Conservation (phyloP, 2,888 invertebrate genomes). For the Microctonus hyperodae region DNA sequence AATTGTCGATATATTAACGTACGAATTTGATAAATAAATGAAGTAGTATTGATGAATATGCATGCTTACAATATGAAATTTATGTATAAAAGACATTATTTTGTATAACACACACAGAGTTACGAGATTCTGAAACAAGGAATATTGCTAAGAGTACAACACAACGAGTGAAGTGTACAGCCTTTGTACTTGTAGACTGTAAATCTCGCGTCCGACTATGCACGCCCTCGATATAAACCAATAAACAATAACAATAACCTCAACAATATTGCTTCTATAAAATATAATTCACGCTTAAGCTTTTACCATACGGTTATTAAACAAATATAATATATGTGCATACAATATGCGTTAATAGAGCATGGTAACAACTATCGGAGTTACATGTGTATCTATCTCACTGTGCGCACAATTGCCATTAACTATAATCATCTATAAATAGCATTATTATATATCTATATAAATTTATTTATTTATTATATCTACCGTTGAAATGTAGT, state of each 20-base stretch:
- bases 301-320: slow-evolving; percentile 22
- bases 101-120: neutral
- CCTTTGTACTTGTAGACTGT: too few species aligned
- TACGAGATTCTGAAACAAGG: too few species aligned
- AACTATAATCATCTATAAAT: neutral
- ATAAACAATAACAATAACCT: too few species aligned
- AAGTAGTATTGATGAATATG: too few species aligned
- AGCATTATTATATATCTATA: neutral
- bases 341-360: neutral
- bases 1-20: too few species aligned
- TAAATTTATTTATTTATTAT: neutral
- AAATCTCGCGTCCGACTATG: too few species aligned
- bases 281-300: slow-evolving; percentile 21
- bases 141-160: neutral
- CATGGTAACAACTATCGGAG: neutral
- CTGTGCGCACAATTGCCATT: neutral
- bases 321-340: neutral
- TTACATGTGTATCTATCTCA: neutral
- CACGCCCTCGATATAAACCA: neutral
- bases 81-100: neutral
- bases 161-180: neutral
- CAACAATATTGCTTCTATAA: slow-evolving; percentile 30
- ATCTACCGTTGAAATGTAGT: too few species aligned
- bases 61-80: too few species aligned
- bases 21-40: too few species aligned